Percentiles rank a stretch among this genome's conserved stretches.
phyloP scores from a whole-genome alignment of 2,888 invertebrate genomes.

The Scrobipalpa atriplicella region DNA sequence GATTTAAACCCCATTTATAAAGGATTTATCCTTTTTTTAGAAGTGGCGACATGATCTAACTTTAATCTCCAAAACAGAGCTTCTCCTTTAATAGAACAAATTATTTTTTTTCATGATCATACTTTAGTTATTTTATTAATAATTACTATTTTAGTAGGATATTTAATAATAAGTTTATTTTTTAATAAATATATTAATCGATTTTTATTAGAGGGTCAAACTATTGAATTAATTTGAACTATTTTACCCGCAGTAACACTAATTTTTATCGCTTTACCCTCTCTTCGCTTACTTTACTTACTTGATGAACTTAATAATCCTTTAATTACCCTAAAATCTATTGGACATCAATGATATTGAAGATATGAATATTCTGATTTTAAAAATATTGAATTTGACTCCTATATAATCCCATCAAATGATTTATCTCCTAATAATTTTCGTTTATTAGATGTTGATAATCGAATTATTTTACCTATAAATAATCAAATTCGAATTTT shows the following conservation, averaged over 20 bases:
- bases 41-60: constrained; percentile 84
- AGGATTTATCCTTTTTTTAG: constrained; percentile 83
- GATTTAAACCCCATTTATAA: constrained; percentile 87
- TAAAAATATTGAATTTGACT: too few species aligned
- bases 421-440: too few species aligned
- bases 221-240: constrained; percentile 86
- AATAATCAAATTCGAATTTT: too few species aligned
- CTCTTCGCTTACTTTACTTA: constrained; percentile 83
- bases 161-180: constrained; percentile 80
- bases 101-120: constrained; percentile 85
- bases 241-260: constrained; percentile 83
- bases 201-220: constrained; percentile 81
- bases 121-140: constrained; percentile 83
- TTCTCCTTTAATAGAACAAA: constrained; percentile 86
- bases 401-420: too few species aligned
- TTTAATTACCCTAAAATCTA: too few species aligned
- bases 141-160: constrained; percentile 83
- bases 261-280: constrained; percentile 85
- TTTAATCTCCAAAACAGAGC: constrained; percentile 83
- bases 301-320: constrained; percentile 85
- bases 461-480: too few species aligned
- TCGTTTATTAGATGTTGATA: too few species aligned
- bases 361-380: too few species aligned
- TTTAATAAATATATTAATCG: constrained; percentile 83
- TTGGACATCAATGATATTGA: too few species aligned